These are phyloP conservation scores for Emys orbicularis DNA, from an alignment of 2,797 vertebrate genomes.

Conservation along the genomic window DNA sequence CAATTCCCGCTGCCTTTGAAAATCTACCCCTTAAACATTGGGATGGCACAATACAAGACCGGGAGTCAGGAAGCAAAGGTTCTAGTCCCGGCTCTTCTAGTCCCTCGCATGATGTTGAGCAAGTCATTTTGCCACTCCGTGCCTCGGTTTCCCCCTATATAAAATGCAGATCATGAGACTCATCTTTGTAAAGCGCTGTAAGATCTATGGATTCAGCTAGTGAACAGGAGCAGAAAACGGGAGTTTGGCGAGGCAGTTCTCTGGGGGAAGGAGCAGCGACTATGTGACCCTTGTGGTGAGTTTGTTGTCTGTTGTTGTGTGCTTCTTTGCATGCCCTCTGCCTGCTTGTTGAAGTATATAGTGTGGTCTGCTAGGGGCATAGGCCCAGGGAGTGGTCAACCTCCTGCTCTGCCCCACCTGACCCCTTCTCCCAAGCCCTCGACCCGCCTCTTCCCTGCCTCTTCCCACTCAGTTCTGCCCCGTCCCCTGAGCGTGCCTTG, in stretches of 20 bases:
- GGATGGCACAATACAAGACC: not conserved
- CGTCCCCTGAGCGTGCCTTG: no score
- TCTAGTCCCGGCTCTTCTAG: no score
- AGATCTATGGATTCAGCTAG: not conserved
- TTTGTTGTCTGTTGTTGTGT: not conserved
- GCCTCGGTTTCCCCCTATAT: not conserved
- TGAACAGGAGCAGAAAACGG: not conserved
- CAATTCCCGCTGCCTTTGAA: not conserved
- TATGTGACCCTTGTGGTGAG: not conserved
- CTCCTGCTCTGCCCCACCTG: no score
- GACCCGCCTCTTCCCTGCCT: no score
- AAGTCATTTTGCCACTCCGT: not conserved
- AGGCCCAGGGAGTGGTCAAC: no score
- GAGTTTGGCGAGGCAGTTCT: not conserved
- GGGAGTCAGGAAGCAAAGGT: not conserved
- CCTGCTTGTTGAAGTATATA: not conserved
- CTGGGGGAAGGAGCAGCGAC: not conserved
- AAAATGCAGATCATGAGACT: not conserved
- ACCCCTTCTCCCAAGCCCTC: no score
- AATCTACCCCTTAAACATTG: not conserved
- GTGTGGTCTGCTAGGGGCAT: not conserved
- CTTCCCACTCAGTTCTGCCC: no score
- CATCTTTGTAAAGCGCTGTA: not conserved
- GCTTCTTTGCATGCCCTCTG: not conserved
- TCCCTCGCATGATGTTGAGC: fast-evolving